Evolutionary conservation across 1,140 invertebrate species (phyloP).

Genomic region (Bombus terrestris): DNA sequence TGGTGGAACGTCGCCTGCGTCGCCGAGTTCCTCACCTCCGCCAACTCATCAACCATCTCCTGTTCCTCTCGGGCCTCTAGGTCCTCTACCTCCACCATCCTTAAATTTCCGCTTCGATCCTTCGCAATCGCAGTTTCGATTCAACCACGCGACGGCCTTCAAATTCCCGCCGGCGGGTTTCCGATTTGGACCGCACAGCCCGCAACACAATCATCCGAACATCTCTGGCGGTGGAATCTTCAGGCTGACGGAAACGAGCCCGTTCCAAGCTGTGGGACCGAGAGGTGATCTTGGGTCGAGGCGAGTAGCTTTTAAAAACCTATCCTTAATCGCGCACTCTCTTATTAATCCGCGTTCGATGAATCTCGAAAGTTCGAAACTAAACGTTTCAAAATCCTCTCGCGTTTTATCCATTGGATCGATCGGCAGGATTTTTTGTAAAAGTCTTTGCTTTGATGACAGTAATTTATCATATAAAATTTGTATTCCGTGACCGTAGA

Average conservation of each 20-base stretch:
- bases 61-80: slow-evolving; percentile 76
- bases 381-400: neutral
- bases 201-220: slow-evolving; percentile 80
- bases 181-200: slow-evolving; percentile 79
- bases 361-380: neutral
- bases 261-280: slow-evolving; percentile 81
- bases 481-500: neutral
- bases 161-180: slow-evolving; percentile 79
- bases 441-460: no score
- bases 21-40: slow-evolving; percentile 79
- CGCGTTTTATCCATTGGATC: neutral
- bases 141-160: slow-evolving; percentile 78
- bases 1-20: slow-evolving; percentile 79
- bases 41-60: slow-evolving; percentile 77
- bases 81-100: slow-evolving; percentile 76
- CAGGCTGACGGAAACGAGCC: slow-evolving; percentile 80
- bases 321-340: slow-evolving; percentile 10
- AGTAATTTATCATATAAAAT: neutral
- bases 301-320: slow-evolving; percentile 59
- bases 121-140: slow-evolving; percentile 79
- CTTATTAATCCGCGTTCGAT: no score
- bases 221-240: slow-evolving; percentile 78
- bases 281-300: slow-evolving; percentile 80
- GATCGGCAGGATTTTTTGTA: no score
- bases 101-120: slow-evolving; percentile 80